Conservation (phyloP, 2,797 vertebrate genomes). For the Buphagus erythrorhynchus region DNA sequence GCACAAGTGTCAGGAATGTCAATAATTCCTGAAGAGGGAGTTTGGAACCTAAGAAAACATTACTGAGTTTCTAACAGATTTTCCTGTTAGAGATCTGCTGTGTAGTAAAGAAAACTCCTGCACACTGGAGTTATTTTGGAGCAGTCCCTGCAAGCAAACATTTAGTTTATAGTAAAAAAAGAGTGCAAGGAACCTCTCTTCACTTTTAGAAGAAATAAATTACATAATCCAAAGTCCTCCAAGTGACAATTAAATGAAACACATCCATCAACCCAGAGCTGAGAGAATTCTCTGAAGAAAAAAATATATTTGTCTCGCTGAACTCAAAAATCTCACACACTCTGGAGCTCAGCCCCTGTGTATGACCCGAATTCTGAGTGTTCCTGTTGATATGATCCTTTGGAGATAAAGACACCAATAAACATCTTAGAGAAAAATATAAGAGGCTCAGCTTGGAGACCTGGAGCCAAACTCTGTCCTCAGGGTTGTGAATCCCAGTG, state of each 20-base stretch:
- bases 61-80: neutral
- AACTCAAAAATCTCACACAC: neutral
- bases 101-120: neutral
- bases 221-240: neutral
- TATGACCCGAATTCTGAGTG: neutral
- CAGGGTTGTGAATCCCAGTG: neutral
- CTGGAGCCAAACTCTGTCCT: neutral
- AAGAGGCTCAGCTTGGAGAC: neutral
- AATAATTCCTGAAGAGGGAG: neutral
- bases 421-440: neutral
- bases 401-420: neutral
- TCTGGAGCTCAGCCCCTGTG: neutral
- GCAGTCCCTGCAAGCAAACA: neutral
- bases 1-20: neutral
- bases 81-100: neutral
- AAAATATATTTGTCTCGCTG: neutral
- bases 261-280: neutral
- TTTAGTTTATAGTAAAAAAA: neutral
- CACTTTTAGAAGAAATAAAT: neutral
- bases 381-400: neutral
- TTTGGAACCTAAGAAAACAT: neutral
- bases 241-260: neutral
- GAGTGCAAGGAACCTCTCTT: neutral
- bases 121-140: neutral
- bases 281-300: neutral